Base-by-base conservation (phyloP, 2,113 vertebrate genomes). In the Lucifuga dentata region DNA sequence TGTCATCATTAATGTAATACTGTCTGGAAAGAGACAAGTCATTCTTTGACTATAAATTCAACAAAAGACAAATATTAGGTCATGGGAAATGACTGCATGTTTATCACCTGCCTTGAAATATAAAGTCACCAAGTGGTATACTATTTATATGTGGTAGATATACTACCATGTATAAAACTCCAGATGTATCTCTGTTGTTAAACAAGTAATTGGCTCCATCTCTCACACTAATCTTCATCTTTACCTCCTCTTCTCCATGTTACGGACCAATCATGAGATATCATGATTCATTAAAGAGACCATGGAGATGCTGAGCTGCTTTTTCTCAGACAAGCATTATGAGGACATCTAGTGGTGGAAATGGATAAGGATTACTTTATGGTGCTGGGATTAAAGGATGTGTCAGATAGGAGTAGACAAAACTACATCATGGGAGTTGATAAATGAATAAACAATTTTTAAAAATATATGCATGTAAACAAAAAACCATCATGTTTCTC, bases 291-390 rank as follows among this genome's bases (percentile, higher is more conserved):
- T 46, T 2, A 8, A 0, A 0, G n/a, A 4, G 10, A 8, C 16
- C 12, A 1, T 24, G 43, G 38, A 20, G 58, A 35, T 1, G 23
- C 12, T 44, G 7, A 21, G 5, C 19, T 15, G 10, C 13, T 6
- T 38, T 23, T 32, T 33, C 29, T 17, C 46, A 48, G 20, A 51
- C 52, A 53, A 81, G 80, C 51, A 48, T 56, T 48, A 45, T 70
- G 70, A 40, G 57, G 86, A 76, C 89, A 86, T 79, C 89, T 89
- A 75, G 87, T 85, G 89, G 87, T 4, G 16, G 1, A 20, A 80
- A 36, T 5, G 11, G 2, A 10, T 26, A 23, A 17, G 0, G 19
- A 5, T 13, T 6, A 33, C 23, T 35, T 6, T 29, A 7, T 7
- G 26, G 26, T 29, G 26, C 7, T 29, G 3, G 26, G 26, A 7